Base-by-base conservation (phyloP, 1,140 invertebrate species). In the Cydia fagiglandana region DNA sequence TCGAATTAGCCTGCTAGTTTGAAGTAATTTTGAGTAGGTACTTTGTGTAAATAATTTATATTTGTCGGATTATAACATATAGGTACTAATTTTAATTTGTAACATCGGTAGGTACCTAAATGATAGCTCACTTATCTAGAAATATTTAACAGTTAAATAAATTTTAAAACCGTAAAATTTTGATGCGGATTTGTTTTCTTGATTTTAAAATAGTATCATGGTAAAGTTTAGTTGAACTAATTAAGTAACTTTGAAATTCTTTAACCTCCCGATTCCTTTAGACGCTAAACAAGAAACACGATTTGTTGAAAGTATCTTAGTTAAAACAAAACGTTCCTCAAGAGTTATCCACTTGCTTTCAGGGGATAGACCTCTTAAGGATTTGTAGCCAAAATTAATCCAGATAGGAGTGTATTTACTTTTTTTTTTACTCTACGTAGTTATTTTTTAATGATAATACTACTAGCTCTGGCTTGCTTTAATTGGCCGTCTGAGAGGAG, bases 221-320 rank as follows among this genome's bases (percentile, higher is more conserved):
- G 34, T 41, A 70, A 70, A 70, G 66, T 70, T 70, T 70, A 13
- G 41, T 70, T 41, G 5, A 17, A 70, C 66, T 70, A 45, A 70
- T 70, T 70, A 70, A 70, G 66, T 41, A 70, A 38, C 66, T 70
- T 70, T 70, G 17, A 17, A 41, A 5, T 38, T 15, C 15, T 68
- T 38, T n/a, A 61, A 61, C 20, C 20, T 61, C 6, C 56, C 17
- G 38, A 17, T 70, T 70, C 17, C n/a, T 45, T 70, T 3, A 45
- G 34, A 38, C 66, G n/a, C 5, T 17, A 38, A 20, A 41, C 9
- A 38, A 70, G 66, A 66, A 66, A 45, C 66, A 13, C 13, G 28
- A 5, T n/a, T 70, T 70, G 66, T 70, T 68, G 24, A 28, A 41
- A 70, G n/a, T 70, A 70, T 41, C 17, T 61, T 61, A 61, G 9